These are phyloP conservation scores for Bursaphelenchus okinawaensis DNA, from an alignment of 2,888 invertebrate species.

Conservation along the genomic window DNA sequence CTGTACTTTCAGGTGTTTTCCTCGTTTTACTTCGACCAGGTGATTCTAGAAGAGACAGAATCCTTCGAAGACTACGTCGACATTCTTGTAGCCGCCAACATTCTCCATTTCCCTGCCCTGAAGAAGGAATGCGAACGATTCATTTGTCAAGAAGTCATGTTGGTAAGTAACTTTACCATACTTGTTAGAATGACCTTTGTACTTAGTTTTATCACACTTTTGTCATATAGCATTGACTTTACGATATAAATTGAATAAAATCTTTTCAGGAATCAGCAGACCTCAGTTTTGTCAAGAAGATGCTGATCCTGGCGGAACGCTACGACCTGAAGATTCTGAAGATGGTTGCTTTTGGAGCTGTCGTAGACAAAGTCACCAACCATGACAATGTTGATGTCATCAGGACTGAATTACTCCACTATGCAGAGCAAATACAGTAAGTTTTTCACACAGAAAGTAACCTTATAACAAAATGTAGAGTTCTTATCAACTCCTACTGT, in stretches of 20 bases:
- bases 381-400: constrained; percentile 23
- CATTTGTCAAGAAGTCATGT: constrained; percentile 49
- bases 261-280: constrained; percentile 43
- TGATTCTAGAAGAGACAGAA: constrained; percentile 41
- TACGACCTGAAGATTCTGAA: constrained; percentile 45
- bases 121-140: constrained; percentile 49
- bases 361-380: constrained; percentile 29
- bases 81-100: constrained; percentile 44
- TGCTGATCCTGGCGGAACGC: constrained; percentile 47
- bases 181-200: neutral
- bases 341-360: constrained; percentile 45
- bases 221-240: neutral
- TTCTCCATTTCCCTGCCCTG: constrained; percentile 46
- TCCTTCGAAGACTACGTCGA: constrained; percentile 50
- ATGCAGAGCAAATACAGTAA: constrained; percentile 37
- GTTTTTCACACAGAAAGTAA: too few relatives aligned
- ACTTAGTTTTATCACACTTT: neutral
- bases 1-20: constrained; percentile 51
- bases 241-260: neutral
- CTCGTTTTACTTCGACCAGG: constrained; percentile 49
- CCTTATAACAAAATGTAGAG: too few relatives aligned
- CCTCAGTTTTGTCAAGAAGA: constrained; percentile 45
- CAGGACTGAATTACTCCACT: constrained; percentile 35
- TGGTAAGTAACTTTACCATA: constrained; percentile 29
- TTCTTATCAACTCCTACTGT: too few relatives aligned